Evolutionary conservation across 2,797 vertebrate genomes (phyloP).

Genomic region (Nannoperca australis): DNA sequence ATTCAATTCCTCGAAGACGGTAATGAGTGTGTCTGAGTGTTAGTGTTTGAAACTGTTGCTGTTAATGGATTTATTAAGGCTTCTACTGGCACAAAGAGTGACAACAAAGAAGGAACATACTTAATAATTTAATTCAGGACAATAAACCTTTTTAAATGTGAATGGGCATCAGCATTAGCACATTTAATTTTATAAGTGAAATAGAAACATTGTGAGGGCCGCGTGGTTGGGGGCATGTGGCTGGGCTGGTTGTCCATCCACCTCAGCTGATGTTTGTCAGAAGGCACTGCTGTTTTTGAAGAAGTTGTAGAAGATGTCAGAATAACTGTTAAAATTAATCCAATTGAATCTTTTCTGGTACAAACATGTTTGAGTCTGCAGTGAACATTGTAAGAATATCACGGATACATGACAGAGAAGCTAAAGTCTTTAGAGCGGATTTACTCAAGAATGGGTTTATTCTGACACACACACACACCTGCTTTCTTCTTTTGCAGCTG

Average conservation of each 20-base stretch:
- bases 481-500: slow-evolving; percentile 81
- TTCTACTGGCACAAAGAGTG: not conserved
- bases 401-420: not conserved
- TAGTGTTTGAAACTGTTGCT: not conserved
- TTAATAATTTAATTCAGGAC: not conserved
- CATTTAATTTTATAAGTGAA: not conserved
- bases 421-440: not conserved
- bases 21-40: slow-evolving; percentile 66
- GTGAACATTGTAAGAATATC: not conserved
- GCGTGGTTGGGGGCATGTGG: not conserved
- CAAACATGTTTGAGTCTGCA: not conserved
- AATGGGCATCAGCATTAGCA: not conserved
- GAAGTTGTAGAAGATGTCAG: not conserved
- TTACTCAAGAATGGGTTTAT: not conserved
- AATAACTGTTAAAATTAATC: not conserved
- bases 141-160: not conserved
- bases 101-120: not conserved
- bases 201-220: not conserved
- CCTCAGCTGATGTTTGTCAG: not conserved
- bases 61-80: not conserved
- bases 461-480: not conserved
- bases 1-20: slow-evolving; percentile 98
- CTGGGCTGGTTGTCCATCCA: not conserved
- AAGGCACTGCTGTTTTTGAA: not conserved
- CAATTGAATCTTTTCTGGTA: not conserved